phyloP scores from a whole-genome alignment of 2,797 vertebrate species.

The Prunella strophiata region DNA sequence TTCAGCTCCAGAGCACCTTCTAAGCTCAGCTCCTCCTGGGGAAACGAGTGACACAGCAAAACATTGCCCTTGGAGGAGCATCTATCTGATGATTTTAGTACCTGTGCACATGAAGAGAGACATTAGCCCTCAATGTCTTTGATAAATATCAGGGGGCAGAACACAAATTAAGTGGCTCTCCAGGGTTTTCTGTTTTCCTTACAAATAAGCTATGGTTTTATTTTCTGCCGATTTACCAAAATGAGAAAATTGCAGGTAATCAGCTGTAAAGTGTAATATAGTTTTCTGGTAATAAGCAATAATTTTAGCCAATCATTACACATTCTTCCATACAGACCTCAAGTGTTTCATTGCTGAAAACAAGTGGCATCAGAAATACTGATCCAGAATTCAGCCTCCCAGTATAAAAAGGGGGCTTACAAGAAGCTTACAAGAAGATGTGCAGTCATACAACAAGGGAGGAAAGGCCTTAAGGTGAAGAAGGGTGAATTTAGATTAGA shows the following conservation, averaged over 20 bases:
- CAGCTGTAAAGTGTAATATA: not conserved
- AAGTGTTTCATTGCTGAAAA: not conserved
- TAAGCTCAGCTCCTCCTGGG: not conserved
- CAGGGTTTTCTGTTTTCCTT: not conserved
- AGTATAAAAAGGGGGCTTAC: not conserved
- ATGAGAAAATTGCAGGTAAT: not conserved
- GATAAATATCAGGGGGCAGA: not conserved
- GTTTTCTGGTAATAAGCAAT: not conserved
- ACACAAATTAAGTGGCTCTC: not conserved
- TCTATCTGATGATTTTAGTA: not conserved
- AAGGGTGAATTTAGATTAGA: not conserved
- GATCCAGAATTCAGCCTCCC: not conserved
- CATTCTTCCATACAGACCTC: not conserved
- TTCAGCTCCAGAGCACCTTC: not conserved
- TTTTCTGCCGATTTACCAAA: not conserved
- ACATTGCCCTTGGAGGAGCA: not conserved
- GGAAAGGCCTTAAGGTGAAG: not conserved
- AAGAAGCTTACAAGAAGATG: not conserved
- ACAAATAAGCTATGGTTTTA: not conserved
- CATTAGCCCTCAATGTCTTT: not conserved
- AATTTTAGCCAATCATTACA: not conserved
- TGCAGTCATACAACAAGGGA: not conserved
- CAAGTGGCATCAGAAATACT: not conserved
- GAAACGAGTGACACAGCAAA: accelerated
- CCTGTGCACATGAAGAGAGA: not conserved